Evolutionary conservation across 2,888 invertebrate species (phyloP).

Genomic region (Protophormia terraenovae): DNA sequence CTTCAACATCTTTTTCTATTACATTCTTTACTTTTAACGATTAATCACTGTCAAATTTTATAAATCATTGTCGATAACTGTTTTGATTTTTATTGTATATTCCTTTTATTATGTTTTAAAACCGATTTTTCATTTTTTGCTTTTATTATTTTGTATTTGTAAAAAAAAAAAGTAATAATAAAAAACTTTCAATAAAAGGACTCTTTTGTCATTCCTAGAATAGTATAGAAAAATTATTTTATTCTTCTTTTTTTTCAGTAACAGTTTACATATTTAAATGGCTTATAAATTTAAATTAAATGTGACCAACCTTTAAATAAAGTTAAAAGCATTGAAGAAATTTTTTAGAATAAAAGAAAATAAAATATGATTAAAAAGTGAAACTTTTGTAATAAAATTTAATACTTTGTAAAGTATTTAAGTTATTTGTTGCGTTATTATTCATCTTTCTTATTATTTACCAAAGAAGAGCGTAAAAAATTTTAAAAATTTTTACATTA

Average conservation of each 20-base stretch:
- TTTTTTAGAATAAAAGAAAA: neutral
- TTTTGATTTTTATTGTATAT: constrained; percentile 36
- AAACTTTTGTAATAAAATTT: neutral
- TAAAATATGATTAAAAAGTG: neutral
- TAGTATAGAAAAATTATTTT: constrained; percentile 43
- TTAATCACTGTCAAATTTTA: constrained; percentile 74
- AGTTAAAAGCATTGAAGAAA: neutral
- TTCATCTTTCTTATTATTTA: too few species aligned
- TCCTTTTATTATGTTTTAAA: neutral
- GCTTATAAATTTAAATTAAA: neutral
- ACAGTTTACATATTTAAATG: constrained; percentile 31
- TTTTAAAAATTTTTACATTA: too few species aligned
- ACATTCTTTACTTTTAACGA: constrained; percentile 11
- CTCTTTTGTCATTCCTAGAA: constrained; percentile 7
- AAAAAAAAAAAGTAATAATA: neutral
- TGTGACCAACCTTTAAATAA: neutral
- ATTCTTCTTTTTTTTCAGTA: constrained; percentile 35
- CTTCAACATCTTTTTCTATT: neutral
- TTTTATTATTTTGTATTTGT: neutral
- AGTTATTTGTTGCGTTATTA: too few species aligned
- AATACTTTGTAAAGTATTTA: too few species aligned
- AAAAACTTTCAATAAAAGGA: constrained; percentile 18
- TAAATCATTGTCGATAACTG: constrained; percentile 69
- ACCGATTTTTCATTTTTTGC: constrained; percentile 4
- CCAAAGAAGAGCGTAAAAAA: too few species aligned